Percentiles rank a stretch among this genome's conserved stretches.
Evolutionary conservation across 2,113 vertebrate species (phyloP).

Genomic region (Asarcornis scutulata): DNA sequence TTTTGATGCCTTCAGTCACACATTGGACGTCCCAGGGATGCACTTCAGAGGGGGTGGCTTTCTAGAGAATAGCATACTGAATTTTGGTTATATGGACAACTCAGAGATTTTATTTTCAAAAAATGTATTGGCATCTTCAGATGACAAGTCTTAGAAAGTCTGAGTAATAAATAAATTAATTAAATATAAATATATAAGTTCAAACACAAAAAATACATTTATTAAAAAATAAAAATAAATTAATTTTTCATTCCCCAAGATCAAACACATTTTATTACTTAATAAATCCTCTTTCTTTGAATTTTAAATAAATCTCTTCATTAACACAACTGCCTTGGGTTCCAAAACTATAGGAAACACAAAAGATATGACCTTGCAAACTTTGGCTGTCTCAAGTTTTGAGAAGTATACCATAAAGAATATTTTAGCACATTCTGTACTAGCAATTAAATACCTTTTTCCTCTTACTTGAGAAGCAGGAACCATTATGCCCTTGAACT

Average conservation of each 20-base stretch:
- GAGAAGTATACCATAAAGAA: neutral
- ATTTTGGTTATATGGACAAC: neutral
- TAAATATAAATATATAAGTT: neutral
- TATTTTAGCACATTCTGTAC: neutral
- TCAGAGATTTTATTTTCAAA: neutral
- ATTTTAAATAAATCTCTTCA: neutral
- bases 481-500: neutral
- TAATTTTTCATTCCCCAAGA: neutral
- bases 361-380: neutral
- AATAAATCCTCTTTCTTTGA: neutral
- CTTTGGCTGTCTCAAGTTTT: neutral
- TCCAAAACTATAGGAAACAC: neutral
- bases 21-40: neutral
- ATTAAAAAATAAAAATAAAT: neutral
- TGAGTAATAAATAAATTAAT: neutral
- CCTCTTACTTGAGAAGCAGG: neutral
- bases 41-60: neutral
- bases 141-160: neutral
- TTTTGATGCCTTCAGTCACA: neutral
- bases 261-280: neutral
- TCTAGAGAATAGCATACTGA: neutral
- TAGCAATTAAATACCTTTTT: neutral
- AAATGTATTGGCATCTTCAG: neutral
- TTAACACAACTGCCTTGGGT: neutral
- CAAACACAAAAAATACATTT: neutral